phyloP scores from a whole-genome alignment of 92 coral and sea anemone genomes.

The Porites cylindrica region DNA sequence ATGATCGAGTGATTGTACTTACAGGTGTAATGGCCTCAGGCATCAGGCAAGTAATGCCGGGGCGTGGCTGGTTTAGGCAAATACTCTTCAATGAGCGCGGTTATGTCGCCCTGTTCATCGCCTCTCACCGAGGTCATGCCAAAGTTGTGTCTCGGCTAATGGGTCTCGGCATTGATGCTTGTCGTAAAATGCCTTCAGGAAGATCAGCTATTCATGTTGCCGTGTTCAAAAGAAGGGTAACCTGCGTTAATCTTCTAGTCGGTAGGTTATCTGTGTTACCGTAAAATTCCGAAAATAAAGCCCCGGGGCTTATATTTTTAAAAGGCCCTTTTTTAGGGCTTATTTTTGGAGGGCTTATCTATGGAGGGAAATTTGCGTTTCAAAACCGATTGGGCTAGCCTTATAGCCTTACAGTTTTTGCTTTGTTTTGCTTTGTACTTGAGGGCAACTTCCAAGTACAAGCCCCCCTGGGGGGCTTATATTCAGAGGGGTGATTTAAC shows the following conservation, averaged over 20 bases:
- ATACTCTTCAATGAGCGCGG: constrained; percentile 84
- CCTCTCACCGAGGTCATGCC: constrained; percentile 89
- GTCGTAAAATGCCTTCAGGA: constrained; percentile 81
- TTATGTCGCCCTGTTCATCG: constrained; percentile 85
- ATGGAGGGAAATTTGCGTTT: too few relatives aligned
- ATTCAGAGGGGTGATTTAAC: too few relatives aligned
- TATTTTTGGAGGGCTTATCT: too few relatives aligned
- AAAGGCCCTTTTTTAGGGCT: too few relatives aligned
- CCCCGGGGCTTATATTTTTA: too few relatives aligned
- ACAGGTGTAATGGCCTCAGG: constrained; percentile 63
- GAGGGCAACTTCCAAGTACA: too few relatives aligned
- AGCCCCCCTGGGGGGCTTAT: too few relatives aligned
- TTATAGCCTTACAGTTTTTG: too few relatives aligned
- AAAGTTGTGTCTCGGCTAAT: constrained; percentile 71
- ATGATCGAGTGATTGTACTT: neutral
- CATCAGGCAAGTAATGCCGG: constrained; percentile 49
- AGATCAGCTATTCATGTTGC: constrained; percentile 93
- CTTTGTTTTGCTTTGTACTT: too few relatives aligned
- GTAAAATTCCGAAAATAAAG: too few relatives aligned
- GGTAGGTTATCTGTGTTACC: constrained; percentile 51
- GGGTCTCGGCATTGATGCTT: constrained; percentile 71
- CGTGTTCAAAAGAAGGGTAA: constrained; percentile 73
- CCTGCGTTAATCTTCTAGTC: constrained; percentile 85
- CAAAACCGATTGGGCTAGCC: too few relatives aligned
- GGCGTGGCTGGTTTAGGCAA: constrained; percentile 31